Base-by-base conservation (phyloP, 2,888 invertebrate species). In the Gari tellinella region DNA sequence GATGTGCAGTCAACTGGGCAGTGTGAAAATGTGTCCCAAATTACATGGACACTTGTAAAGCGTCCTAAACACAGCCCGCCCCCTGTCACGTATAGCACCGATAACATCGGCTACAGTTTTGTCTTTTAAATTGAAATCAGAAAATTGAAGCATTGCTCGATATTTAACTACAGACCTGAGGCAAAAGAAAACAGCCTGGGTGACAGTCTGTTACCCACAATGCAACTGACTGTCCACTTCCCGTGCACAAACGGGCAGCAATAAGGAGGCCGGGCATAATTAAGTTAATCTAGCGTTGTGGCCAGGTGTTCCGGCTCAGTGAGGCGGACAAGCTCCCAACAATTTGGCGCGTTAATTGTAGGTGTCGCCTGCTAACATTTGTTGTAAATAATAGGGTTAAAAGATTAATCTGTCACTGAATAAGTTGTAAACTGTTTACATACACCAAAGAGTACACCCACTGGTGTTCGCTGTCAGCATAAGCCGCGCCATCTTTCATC, bases 141-240 rank as follows among this genome's bases (percentile, higher is more conserved):
- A 26, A 57, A 57, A 52, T 40, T 62, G 52, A 55, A 56, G 51
- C 63, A 56, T 56, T 53, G 21, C 23, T 45, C 40, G 62, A 60
- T 57, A 68, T 73, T 66, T 63, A 74, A 60, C 64, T 64, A 69
- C 51, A 64, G 64, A 53, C 72, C 76, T 57, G 68, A 48, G 72
- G 77, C 65, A 56, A 77, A 72, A 17, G 53, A 65, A 77, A 77
- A 77, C 77, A 77, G 49, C 61, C 53, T 26, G 52, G 60, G 62
- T 77, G 77, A 68, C 77, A 77, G 65, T 72, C 77, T 72, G 72
- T 64, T 65, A 68, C 61, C 77, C 77, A 69, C 31, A 49, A 72
- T 77, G 72, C 77, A 77, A 65, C 68, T 52, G 56, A 57, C 65
- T 58, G 62, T 58, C 55, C 19, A 69, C 58, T 57, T 72, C 68